Base-by-base conservation (phyloP, 2,797 vertebrate genomes). In the Fistularia tabacaria region DNA sequence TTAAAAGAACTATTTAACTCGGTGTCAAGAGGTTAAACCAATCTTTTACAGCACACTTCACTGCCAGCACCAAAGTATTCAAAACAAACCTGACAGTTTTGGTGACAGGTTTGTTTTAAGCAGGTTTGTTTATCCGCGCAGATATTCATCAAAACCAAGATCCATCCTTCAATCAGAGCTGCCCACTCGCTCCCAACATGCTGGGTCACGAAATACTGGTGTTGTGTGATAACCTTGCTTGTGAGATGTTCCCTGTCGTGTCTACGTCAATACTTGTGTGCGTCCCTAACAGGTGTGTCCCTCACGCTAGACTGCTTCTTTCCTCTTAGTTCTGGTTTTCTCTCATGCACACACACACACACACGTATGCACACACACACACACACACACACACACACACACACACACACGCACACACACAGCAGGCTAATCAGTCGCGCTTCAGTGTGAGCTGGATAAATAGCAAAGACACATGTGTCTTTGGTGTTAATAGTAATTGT, bases 401-500 rank as follows among this genome's bases (percentile, higher is more conserved):
- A 55, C 48, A 54, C 58, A 51, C 49, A 58, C 48, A 55, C 51
- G 49, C 59, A 57, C 46, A 58, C 64, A 57, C 61, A 65, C 10
- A 77, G 38, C 71, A 44, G 74, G 67, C 82, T 76, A 88, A 91
- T 91, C 87, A 90, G 89, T 89, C 73, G 76, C 81, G 87, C 89
- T 89, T 88, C 86, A 58, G 69, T 67, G 76, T 54, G 62, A 76
- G 64, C 73, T 76, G 83, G 85, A 81, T 84, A 79, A 83, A 82
- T 73, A 81, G 81, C 64, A 9, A 80, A 80, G 81, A 71, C 88
- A 49, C 87, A 80, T 86, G 90, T 88, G 88, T 88, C 82, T 84
- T 71, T 58, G 70, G 75, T 87, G 90, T 91, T 90, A 90, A 89
- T 90, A 88, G 88, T 91, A 90, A 91, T 90, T 89, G 89, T 88